A percentile compares a stretch with the other conserved stretches of the same genome.
These are phyloP conservation scores for Papilio glaucus DNA, from an alignment of 1,140 invertebrate species.

Conservation along the genomic window DNA sequence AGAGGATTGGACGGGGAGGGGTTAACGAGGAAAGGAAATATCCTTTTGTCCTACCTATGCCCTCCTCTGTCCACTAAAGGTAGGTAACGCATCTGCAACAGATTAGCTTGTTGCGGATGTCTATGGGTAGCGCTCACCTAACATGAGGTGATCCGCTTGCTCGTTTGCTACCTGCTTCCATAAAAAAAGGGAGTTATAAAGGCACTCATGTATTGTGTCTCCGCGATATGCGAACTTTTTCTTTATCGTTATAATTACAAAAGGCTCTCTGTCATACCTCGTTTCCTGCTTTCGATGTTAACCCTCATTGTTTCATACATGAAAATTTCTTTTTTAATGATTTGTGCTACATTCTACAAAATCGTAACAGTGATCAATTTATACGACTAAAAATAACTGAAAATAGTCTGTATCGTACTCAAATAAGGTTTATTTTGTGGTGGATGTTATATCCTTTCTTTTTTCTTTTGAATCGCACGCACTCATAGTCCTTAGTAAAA, in stretches of 20 bases:
- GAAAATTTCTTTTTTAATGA: slow-evolving; percentile 22
- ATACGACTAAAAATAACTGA: background rate
- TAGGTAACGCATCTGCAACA: too few relatives aligned
- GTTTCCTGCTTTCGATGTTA: slow-evolving; percentile 5
- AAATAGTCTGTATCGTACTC: background rate
- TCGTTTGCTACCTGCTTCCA: too few relatives aligned
- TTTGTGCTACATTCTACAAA: slow-evolving; percentile 23
- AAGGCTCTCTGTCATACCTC: background rate
- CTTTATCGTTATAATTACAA: background rate
- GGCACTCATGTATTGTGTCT: background rate
- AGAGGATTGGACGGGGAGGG: too few relatives aligned
- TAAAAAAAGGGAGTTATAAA: too few relatives aligned
- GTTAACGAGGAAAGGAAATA: too few relatives aligned
- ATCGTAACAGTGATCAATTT: slow-evolving; percentile 29
- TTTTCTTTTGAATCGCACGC: slow-evolving; percentile 7
- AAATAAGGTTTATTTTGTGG: background rate
- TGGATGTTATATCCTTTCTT: background rate
- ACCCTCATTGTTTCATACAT: background rate
- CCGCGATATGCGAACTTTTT: background rate
- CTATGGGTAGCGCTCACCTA: too few relatives aligned
- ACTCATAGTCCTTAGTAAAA: background rate
- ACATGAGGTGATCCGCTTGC: too few relatives aligned
- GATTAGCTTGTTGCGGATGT: too few relatives aligned
- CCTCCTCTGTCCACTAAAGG: too few relatives aligned
- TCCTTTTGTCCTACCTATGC: too few relatives aligned